These are phyloP conservation scores for Oreochromis aureus DNA, from an alignment of 2,113 vertebrate species.

Conservation along the genomic window DNA sequence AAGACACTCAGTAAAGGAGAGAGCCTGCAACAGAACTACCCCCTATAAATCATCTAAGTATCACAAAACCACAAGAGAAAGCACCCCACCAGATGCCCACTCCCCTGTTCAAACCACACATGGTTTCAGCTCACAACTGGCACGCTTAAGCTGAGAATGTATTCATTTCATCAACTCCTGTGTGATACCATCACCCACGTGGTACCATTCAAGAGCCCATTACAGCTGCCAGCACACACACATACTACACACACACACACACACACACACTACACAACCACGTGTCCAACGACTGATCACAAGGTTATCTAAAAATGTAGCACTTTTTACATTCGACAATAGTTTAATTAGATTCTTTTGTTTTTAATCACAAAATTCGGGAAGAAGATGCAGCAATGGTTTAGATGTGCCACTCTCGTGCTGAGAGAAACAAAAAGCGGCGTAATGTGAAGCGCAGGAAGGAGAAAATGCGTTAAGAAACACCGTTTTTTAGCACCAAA, in stretches of 20 bases:
- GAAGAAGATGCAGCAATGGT: background rate
- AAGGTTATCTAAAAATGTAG: background rate
- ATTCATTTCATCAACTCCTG: background rate
- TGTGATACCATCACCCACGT: background rate
- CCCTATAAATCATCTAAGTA: background rate
- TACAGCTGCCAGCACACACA: background rate
- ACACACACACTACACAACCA: background rate
- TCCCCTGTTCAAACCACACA: background rate
- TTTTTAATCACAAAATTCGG: background rate
- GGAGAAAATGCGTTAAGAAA: background rate
- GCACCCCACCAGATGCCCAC: background rate
- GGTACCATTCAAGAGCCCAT: background rate
- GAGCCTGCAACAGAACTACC: background rate
- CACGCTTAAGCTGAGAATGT: fast-evolving
- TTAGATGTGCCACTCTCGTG: background rate
- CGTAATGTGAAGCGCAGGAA: background rate
- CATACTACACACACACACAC: background rate
- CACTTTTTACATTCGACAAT: background rate
- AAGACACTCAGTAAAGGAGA: background rate
- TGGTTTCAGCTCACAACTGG: background rate
- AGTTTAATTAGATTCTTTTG: background rate
- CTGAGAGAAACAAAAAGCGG: background rate
- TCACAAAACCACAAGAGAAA: background rate
- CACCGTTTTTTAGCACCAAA: background rate
- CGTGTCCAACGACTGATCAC: background rate